Evolutionary conservation across 2,888 invertebrate species (phyloP), one percentile per base, ranked within the genome.

Genomic region (Nemotelus pantherinus): DNA sequence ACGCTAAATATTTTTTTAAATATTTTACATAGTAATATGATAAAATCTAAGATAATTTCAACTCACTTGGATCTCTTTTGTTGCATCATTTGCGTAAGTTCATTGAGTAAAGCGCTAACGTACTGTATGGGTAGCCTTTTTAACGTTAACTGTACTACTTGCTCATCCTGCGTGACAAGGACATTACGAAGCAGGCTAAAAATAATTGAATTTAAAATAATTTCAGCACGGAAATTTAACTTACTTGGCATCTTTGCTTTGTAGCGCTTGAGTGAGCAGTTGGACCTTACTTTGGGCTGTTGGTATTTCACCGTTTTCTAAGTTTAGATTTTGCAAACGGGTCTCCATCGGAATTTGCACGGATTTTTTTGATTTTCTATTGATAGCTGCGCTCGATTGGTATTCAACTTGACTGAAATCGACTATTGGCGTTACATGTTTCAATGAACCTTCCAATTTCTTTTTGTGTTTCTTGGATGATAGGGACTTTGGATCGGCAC

Each of bases 221-320:
- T 41, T n/a, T 63, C 41, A 63, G 10, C 0, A 63, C 25, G 25
- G 5, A 63, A 3, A 43, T 3, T 41, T 5, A 4, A 25, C 25
- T 63, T 81, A 91, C 91, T 87, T 89, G 80, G 89, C 90, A 84
- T 98, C 96, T 83, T 93, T 93, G 83, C 96, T 97, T 82, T 95
- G 95, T 50, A 98, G 87, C 0, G 95, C 96, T 85, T 94, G 97
- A 76, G 95, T 89, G 6, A 97, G 87, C 6, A 97, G 88, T 80
- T 94, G 93, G 2, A 94, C 93, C 83, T 95, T 89, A 86, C 95
- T 96, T 83, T 93, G 92, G 1, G 89, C 88, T 79, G 89, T 89
- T 2, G 91, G 89, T n/a, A 88, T 87, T 80, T 89, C 85, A 58
- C 86, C 84, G 3, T 86, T 82, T 5, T 89, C 88, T 43, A 96